Base-by-base conservation (phyloP, 2,888 invertebrate species). In the Noctua fimbriata region DNA sequence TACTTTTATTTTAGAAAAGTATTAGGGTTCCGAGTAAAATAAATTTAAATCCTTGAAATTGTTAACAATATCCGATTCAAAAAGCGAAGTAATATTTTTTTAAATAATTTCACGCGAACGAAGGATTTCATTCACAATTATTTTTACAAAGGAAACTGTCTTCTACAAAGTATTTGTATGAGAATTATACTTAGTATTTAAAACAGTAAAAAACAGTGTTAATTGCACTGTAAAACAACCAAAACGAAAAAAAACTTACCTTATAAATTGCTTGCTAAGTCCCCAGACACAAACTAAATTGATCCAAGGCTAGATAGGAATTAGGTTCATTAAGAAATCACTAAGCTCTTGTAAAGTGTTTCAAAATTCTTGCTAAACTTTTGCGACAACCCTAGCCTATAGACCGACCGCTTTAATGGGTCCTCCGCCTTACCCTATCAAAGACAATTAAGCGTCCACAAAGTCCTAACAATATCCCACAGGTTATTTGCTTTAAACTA, bases 371-470 rank as follows among this genome's bases (percentile, higher is more conserved):
- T 47, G 52, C 47, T 10, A 71, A 81, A 81, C 44, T 72, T 73
- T 76, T 78, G 78, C 44, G 73, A 21, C 79, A 85, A 75, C 82
- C 82, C 82, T 86, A 79, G 72, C 74, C 70, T 72, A 77, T 41
- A 41, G 41, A 41, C 41, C 41, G 1, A 1, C 41, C 41, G 0
- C 41, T 9, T 41, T 41, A 41, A 41, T 41, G 41, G 7, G 41
- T 41, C 41, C 41, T 41, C 41, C 9, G 41, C 41, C 41, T 41
- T 41, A 7, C 41, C 7, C 41, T 1, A 41, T 41, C 41, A 41
- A 7, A 41, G 41, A 7, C 41, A 41, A 41, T 41, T 41, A 7
- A 41, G 41, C 41, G 7, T 41, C 36, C 36, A 5, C 36, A 36
- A 36, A 36, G 36, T 36, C 36, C 36, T 36, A 36, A 36, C 36